Percentiles rank a stretch among this genome's conserved stretches.
Conservation (phyloP, 2,797 vertebrate genomes). For the Micromesistius poutassou region DNA sequence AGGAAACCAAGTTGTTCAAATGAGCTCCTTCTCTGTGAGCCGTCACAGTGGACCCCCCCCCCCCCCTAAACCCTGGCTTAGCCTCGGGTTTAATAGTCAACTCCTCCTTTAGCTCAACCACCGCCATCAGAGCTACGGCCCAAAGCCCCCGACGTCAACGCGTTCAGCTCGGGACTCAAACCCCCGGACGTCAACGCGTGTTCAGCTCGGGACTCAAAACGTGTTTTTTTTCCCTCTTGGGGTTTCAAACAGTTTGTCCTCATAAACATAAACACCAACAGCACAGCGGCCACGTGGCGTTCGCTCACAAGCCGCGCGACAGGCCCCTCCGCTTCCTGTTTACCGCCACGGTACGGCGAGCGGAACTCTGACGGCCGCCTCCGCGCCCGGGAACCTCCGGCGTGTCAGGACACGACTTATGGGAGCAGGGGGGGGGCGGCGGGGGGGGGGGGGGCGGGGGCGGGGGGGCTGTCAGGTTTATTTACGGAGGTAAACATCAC, state of each 20-base stretch:
- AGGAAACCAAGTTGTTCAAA: slow-evolving; percentile 15
- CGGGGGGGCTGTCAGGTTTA: slow-evolving; percentile 15
- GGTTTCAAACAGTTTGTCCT: no score
- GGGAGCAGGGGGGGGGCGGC: not conserved
- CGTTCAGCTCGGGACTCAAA: not conserved
- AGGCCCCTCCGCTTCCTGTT: slow-evolving; percentile 33
- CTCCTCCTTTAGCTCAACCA: not conserved
- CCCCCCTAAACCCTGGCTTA: not conserved
- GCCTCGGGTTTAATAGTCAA: not conserved
- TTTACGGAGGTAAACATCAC: slow-evolving; percentile 14
- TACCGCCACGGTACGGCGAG: slow-evolving; percentile 42
- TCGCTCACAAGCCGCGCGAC: no score
- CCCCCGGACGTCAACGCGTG: not conserved
- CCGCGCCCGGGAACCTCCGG: slow-evolving; percentile 33
- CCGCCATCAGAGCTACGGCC: not conserved
- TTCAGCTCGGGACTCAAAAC: no score
- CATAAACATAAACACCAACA: no score
- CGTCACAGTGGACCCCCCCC: not conserved
- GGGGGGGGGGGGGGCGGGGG: slow-evolving; percentile 2
- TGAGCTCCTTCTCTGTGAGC: slow-evolving; percentile 12
- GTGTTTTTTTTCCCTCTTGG: no score
- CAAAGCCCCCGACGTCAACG: not conserved
- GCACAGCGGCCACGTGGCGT: no score
- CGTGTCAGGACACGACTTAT: slow-evolving; percentile 25
- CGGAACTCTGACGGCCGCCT: slow-evolving; percentile 44